Base-by-base conservation (phyloP, 2,113 vertebrate genomes). In the Pitta sordida region DNA sequence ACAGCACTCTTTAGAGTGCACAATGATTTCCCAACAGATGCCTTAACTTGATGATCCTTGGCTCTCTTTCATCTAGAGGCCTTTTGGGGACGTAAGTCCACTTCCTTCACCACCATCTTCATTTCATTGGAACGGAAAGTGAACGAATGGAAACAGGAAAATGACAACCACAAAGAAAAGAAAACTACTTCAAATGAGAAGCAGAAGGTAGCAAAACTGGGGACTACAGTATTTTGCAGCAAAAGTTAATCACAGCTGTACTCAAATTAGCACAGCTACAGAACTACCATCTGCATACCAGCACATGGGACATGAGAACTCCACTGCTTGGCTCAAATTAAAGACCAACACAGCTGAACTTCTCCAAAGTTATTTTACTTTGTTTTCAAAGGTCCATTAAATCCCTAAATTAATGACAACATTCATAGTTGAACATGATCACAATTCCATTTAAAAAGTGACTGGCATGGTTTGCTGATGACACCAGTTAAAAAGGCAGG, bases 91-190 rank as follows among this genome's bases (percentile, higher is more conserved):
- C 76, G 22, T 71, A 68, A 73, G 44, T 63, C 80, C 26, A 75
- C 60, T 88, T 81, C 36, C 51, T 86, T 81, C 36, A 78, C 30
- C 69, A 76, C 15, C 84, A 91, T 83, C 74, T 86, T 78, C 24
- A 56, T 86, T 92, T 78, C 71, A 71, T 3, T 76, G 64, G 83
- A 83, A 67, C 48, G 41, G 65, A 90, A 95, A 96, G 92, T n/a
- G 60, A 88, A 93, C 22, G 4, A 69, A 60, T 74, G 59, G 75
- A 88, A 95, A 79, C 37, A 49, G 94, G 51, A 96, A 83, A 53
- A 88, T 74, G 73, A 44, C 73, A 95, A 78, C 52, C 83, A 91
- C 88, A 88, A 88, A 51, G 76, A 26, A 70, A 76, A 68, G 44
- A 59, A 55, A 43, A 62, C 30, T 24, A 67, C 56, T 93, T 83